phyloP scores from a whole-genome alignment of 1,140 invertebrate genomes.

The Drosophila mayri region DNA sequence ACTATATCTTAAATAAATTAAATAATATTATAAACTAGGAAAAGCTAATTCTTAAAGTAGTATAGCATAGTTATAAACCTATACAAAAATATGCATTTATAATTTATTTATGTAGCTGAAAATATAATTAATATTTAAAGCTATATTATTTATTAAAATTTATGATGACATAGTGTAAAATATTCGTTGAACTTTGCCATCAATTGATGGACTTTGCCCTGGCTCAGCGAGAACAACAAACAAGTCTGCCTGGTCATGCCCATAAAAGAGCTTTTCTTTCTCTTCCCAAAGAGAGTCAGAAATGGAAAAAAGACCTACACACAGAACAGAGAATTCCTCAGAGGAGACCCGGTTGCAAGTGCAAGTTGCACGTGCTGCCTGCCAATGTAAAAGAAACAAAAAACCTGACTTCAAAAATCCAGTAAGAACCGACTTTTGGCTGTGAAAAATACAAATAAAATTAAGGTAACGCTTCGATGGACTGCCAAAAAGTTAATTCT shows the following conservation, averaged over 20 bases:
- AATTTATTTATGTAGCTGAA: background rate
- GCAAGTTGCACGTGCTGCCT: conserved; percentile 49
- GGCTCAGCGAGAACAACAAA: conserved; percentile 27
- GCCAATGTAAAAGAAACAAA: background rate
- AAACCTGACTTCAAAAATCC: background rate
- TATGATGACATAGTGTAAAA: background rate
- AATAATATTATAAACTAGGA: too few species aligned
- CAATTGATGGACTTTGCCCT: conserved; percentile 35
- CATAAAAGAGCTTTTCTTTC: conserved; percentile 38
- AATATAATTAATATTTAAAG: background rate
- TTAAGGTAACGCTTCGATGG: conserved; percentile 61
- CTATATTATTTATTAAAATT: background rate
- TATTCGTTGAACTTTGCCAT: conserved; percentile 28
- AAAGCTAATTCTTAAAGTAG: background rate
- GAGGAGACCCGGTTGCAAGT: conserved; percentile 6
- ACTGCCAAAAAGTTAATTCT: conserved; percentile 42
- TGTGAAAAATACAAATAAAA: conserved; percentile 6
- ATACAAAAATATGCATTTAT: background rate
- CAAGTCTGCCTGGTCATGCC: conserved; percentile 29
- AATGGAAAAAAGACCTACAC: background rate
- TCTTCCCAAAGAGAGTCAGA: conserved; percentile 6
- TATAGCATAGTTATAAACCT: background rate
- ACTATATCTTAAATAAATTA: too few species aligned
- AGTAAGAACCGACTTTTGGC: background rate
- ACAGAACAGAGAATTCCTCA: background rate